phyloP scores from a whole-genome alignment of 2,797 vertebrate genomes.

The Eptatretus atami region DNA sequence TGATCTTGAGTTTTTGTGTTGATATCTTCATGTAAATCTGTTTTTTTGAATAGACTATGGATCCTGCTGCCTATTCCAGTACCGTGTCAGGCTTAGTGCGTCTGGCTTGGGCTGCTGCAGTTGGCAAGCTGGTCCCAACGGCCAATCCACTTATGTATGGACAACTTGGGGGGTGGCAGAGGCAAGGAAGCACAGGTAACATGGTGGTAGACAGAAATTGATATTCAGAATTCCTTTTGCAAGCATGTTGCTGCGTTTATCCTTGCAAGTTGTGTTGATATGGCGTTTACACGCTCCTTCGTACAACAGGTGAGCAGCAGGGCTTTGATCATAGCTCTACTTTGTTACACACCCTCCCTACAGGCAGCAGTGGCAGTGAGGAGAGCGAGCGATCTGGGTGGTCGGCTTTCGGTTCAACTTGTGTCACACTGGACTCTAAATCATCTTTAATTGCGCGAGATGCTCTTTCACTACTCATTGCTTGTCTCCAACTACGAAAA shows the following conservation, averaged over 20 bases:
- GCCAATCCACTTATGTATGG: not conserved
- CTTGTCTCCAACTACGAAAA: slow-evolving; percentile 74
- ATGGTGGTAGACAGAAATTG: no score
- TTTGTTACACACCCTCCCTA: not conserved
- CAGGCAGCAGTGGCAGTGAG: slow-evolving; percentile 91
- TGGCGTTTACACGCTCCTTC: no score
- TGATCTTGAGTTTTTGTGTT: not conserved
- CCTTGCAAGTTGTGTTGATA: no score
- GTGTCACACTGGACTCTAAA: slow-evolving; percentile 18
- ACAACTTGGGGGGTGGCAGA: slow-evolving; percentile 1
- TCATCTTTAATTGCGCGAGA: slow-evolving; percentile 81
- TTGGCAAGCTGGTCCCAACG: slow-evolving; percentile 66
- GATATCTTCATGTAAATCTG: not conserved
- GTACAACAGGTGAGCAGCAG: no score
- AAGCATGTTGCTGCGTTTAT: no score
- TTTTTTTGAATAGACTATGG: slow-evolving; percentile 44
- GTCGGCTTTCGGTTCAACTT: slow-evolving; percentile 18
- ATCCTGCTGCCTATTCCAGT: slow-evolving; percentile 69
- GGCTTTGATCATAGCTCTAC: no score
- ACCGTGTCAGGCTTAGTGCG: slow-evolving; percentile 95
- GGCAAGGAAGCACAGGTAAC: slow-evolving; percentile 4
- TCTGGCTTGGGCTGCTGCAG: slow-evolving; percentile 82
- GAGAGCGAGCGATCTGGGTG: slow-evolving; percentile 61
- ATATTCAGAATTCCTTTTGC: no score
- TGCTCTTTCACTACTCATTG: slow-evolving; percentile 71